phyloP scores from a whole-genome alignment of 2,797 vertebrate species.

The Mionectes olivaceus region DNA sequence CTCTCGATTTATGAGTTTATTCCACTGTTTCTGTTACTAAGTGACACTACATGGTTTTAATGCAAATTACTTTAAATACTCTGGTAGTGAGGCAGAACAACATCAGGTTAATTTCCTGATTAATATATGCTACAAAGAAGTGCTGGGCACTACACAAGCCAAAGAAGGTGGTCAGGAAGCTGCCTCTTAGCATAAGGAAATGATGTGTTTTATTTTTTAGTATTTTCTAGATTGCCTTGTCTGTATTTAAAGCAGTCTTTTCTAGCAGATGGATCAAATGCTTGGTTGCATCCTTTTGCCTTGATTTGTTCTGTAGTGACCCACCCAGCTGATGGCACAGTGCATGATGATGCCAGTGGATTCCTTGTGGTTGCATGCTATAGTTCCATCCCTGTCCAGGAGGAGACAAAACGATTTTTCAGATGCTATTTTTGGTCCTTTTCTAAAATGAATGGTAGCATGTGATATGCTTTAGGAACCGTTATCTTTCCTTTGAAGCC shows the following conservation, averaged over 20 bases:
- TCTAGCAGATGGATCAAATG: neutral
- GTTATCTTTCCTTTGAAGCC: neutral
- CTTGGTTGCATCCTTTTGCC: neutral
- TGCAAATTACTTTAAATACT: slow-evolving; percentile 54
- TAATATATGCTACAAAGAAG: neutral
- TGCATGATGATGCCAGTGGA: neutral
- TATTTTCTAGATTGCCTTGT: neutral
- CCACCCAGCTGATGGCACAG: neutral
- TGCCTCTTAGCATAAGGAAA: neutral
- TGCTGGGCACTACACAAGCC: neutral
- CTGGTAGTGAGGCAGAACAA: neutral
- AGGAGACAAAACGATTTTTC: slow-evolving; percentile 8
- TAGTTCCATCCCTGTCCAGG: neutral
- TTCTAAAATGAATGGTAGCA: neutral
- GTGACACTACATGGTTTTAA: slow-evolving; percentile 47
- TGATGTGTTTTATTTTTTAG: neutral
- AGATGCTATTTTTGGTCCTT: neutral
- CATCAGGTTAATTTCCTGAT: slow-evolving; percentile 48
- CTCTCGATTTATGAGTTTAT: slow-evolving; percentile 67
- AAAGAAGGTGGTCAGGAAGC: neutral
- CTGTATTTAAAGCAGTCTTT: neutral
- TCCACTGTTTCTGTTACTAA: slow-evolving; percentile 57
- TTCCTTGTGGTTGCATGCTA: neutral
- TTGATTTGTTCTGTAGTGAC: neutral
- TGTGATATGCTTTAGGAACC: neutral